A percentile compares a stretch with the other conserved stretches of the same genome.
phyloP scores from a whole-genome alignment of 2,113 vertebrate species.

The Malurus elegans region DNA sequence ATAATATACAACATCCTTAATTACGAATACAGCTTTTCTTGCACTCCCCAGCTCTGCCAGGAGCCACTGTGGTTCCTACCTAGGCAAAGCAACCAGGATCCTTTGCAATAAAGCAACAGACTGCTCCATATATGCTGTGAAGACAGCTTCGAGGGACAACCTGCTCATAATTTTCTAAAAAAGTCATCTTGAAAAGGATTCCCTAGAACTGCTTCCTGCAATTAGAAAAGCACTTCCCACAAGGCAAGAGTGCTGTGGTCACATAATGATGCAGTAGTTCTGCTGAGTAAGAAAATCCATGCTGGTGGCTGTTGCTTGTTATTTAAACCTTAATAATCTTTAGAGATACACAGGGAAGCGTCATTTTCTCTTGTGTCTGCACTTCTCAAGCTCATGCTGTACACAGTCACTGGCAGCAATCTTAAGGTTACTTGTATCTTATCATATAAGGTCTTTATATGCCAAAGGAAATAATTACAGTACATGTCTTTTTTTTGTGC shows the following conservation, averaged over 20 bases:
- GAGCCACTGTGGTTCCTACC: background rate
- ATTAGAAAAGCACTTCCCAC: background rate
- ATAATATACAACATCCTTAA: background rate
- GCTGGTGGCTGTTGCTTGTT: background rate
- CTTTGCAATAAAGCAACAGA: background rate
- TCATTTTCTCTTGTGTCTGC: background rate
- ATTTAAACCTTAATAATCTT: background rate
- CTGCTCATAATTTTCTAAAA: background rate
- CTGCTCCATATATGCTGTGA: background rate
- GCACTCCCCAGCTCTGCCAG: background rate
- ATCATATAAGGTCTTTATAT: background rate
- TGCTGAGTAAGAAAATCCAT: background rate
- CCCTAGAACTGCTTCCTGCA: background rate
- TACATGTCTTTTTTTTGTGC: background rate
- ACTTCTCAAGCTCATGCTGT: background rate
- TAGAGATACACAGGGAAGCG: background rate
- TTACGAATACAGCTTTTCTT: background rate
- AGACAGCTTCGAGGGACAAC: background rate
- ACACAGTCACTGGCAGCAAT: background rate
- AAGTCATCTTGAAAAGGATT: background rate
- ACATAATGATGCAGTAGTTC: background rate
- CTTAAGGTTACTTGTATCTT: background rate
- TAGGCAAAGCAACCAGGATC: background rate
- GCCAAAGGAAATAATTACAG: background rate
- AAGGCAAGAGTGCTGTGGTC: background rate